These are phyloP conservation scores for Chauna torquata DNA, from an alignment of 2,113 vertebrate species.

Conservation along the genomic window DNA sequence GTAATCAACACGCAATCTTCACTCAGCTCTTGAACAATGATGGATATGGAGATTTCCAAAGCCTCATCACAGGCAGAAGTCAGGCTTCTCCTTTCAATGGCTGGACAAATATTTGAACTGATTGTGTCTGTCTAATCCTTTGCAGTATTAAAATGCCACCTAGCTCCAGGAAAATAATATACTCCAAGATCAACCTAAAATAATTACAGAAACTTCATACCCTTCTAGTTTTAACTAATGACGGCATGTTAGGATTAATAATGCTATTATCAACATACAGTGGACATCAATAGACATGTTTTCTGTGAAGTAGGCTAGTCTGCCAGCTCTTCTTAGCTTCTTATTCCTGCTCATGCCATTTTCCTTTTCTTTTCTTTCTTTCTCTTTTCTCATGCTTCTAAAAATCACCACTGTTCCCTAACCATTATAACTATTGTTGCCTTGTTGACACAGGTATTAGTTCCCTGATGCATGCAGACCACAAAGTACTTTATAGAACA, in stretches of 20 bases:
- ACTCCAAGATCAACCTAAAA: background rate
- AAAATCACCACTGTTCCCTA: background rate
- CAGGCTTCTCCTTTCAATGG: slow-evolving; percentile 17
- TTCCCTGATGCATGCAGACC: background rate
- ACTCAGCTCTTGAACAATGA: background rate
- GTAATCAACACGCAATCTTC: background rate
- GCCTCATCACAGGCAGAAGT: slow-evolving; percentile 2
- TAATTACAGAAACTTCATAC: background rate
- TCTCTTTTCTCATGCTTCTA: background rate
- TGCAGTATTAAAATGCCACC: slow-evolving; percentile 17
- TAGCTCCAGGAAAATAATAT: background rate
- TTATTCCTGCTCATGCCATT: background rate
- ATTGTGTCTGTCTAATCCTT: slow-evolving; percentile 19
- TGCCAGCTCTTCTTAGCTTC: background rate
- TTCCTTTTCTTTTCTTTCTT: background rate
- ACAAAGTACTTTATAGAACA: background rate
- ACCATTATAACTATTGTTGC: background rate
- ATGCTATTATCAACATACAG: background rate
- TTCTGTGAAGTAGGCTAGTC: background rate
- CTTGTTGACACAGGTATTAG: background rate
- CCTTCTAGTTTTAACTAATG: background rate
- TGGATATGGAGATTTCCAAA: slow-evolving; percentile 15
- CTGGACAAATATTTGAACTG: slow-evolving; percentile 59
- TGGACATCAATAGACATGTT: background rate
- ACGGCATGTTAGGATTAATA: background rate